Evolutionary conservation across 2,113 vertebrate genomes (phyloP), one percentile per base, ranked within the genome.

Genomic region (Oncorhynchus gorbuscha): DNA sequence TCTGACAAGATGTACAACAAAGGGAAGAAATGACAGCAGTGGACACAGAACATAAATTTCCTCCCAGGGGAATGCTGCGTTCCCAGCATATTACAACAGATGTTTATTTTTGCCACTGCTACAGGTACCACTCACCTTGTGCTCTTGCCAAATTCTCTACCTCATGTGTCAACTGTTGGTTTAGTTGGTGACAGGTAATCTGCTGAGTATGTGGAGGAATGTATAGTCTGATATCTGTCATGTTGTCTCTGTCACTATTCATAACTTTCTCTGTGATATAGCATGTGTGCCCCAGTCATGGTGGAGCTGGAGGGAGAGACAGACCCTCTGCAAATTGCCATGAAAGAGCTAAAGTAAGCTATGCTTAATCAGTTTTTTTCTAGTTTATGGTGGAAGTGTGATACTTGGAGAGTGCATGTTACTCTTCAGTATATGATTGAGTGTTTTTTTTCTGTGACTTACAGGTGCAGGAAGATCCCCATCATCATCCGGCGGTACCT

Each of bases 211-310:
- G 16, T 61, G 59, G n/a, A 61, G 20, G 59, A 22, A 22, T 6
- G 59, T 22, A 5, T 61, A n/a, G 7, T 62, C 20, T 20, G 9
- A 5, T 61, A 18, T 20, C 28, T 48, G 6, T 48, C 11, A 18
- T 49, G 4, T n/a, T 45, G 12, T 48, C 16, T 22, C 16, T 24
- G n/a, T 16, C 61, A 24, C n/a, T 16, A 32, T 30, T 9, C 14
- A 11, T 72, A 6, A 3, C 62, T 74, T 51, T 65, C 81, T 77
- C 72, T 81, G 62, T 82, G 73, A 18, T 73, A 73, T 79, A 99
- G 98, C 82, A 99, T 99, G 97, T 99, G 98, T 65, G 98, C 97
- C 11, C 98, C 98, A 0, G 97, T 99, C 85, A 99, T 99, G 98
- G 98, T 99, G 88, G 98, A 99, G 89, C 76, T 99, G 89, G 98